A percentile compares a stretch with the other conserved stretches of the same genome.
Evolutionary conservation across 2,797 vertebrate species (phyloP).

Genomic region (Melanotaenia pygmaea): DNA sequence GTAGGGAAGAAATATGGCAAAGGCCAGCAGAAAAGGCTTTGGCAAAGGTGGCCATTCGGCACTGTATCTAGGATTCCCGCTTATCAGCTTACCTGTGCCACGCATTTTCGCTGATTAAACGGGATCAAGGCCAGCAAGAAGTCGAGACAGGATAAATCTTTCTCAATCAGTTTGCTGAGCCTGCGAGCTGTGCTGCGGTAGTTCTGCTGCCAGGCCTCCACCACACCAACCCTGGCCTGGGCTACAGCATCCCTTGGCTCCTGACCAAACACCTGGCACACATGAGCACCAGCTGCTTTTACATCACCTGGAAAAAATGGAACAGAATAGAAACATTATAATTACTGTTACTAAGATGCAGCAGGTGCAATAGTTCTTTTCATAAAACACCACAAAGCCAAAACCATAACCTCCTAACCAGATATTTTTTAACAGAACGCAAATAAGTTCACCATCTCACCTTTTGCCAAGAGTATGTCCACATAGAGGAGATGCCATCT

Average conservation of each 20-base stretch:
- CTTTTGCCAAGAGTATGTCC: slow-evolving; percentile 86
- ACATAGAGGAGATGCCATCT: slow-evolving; percentile 86
- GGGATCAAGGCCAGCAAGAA: slow-evolving; percentile 87
- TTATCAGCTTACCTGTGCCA: slow-evolving; percentile 83
- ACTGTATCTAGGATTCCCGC: slow-evolving; percentile 2
- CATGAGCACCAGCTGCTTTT: slow-evolving; percentile 82
- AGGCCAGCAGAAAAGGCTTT: not conserved
- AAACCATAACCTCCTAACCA: not conserved
- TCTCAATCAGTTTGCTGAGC: slow-evolving; percentile 85
- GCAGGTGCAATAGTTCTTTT: not conserved
- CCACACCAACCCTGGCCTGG: slow-evolving; percentile 86
- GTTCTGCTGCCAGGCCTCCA: slow-evolving; percentile 85
- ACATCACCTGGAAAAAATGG: slow-evolving; percentile 79
- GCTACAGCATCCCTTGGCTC: slow-evolving; percentile 79
- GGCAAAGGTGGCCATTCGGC: not conserved
- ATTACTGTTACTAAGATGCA: slow-evolving; percentile 15
- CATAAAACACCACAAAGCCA: slow-evolving; percentile 7
- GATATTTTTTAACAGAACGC: slow-evolving; percentile 5
- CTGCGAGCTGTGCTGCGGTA: slow-evolving; percentile 74
- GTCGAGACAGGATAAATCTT: slow-evolving; percentile 76
- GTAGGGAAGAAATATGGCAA: not conserved
- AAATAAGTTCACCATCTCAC: slow-evolving; percentile 67
- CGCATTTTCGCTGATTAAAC: slow-evolving; percentile 75
- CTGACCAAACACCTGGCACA: slow-evolving; percentile 83
- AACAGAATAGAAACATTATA: slow-evolving; percentile 20